Conservation (phyloP, 2,797 vertebrate species). For the Cyclura pinguis region DNA sequence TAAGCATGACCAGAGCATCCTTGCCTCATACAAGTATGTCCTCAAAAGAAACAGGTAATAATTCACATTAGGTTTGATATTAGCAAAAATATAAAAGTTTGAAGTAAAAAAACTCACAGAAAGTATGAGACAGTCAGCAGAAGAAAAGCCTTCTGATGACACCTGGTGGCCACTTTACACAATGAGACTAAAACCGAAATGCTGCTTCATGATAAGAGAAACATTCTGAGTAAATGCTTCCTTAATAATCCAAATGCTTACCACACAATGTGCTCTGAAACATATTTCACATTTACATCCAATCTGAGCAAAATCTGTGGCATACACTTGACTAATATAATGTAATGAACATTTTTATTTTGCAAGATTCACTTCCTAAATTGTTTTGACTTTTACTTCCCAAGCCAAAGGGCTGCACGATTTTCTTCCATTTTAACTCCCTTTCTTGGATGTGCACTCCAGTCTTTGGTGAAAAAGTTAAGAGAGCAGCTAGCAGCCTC, state of each 20-base stretch:
- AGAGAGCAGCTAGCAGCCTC: not conserved
- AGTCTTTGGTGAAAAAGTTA: too few relatives aligned
- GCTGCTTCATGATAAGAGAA: not conserved
- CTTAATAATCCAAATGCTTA: constrained; percentile 12
- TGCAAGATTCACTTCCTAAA: not conserved
- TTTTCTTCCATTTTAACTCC: not conserved
- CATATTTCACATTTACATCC: not conserved
- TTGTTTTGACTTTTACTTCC: not conserved
- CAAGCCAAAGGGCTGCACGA: not conserved
- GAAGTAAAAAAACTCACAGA: constrained; percentile 21
- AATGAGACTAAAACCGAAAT: constrained; percentile 37
- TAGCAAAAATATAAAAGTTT: constrained; percentile 57
- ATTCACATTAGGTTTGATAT: constrained; percentile 9
- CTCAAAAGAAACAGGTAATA: constrained; percentile 11
- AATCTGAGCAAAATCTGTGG: constrained; percentile 1
- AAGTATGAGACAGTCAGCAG: constrained; percentile 60
- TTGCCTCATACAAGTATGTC: not conserved
- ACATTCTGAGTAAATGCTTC: constrained; percentile 10
- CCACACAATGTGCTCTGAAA: not conserved
- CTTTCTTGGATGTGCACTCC: not conserved
- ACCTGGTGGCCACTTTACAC: constrained; percentile 82
- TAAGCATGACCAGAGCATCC: not conserved
- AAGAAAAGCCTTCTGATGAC: constrained; percentile 82
- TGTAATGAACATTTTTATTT: not conserved
- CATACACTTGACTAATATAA: not conserved